Base-by-base conservation (phyloP, 2,113 vertebrate genomes). In the Cnemophilus loriae region DNA sequence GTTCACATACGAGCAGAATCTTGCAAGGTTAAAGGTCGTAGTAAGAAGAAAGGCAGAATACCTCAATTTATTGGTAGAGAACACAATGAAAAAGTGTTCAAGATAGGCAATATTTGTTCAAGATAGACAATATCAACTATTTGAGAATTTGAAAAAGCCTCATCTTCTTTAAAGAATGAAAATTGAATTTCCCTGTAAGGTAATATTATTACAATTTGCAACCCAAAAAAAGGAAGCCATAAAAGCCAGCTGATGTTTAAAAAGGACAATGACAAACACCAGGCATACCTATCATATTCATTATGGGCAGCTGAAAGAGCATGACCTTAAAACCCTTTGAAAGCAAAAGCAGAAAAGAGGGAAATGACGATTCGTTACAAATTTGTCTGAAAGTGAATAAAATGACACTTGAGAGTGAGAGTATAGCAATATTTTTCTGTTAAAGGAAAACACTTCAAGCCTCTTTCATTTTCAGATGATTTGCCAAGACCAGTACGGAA, bases 371-470 rank as follows among this genome's bases (percentile, higher is more conserved):
- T 76, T 68, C 49, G 59, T 91, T 28, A 76, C 83, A 90, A 75
- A 89, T 94, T 56, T 12, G 7, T 82, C 63, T 78, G 69, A 91
- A 92, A 96, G 52, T 47, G 86, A 97, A 91, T 91, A 93, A 94
- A 95, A 91, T 35, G 22, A 90, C 96, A 92, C 77, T 90, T 82
- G 16, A 87, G 52, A 95, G 47, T 64, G 71, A 89, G 60, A 93
- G 20, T 28, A 52, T 18, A 56, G n/a, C 46, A 77, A 37, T 61
- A 56, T 57, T 73, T 88, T 91, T 96, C 95, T 32, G 89, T 94
- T 94, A 89, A 83, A 94, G 50, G n/a, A 84, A 75, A 84, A 84
- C 55, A 59, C 60, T 89, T 75, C 2, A 1, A 35, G 33, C 27
- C 23, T 78, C 61, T 93, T 95, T 56, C 24, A 60, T 87, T 92